These are phyloP conservation scores for Lithophane ornitopus DNA, from an alignment of 2,888 invertebrate genomes.

Conservation along the genomic window DNA sequence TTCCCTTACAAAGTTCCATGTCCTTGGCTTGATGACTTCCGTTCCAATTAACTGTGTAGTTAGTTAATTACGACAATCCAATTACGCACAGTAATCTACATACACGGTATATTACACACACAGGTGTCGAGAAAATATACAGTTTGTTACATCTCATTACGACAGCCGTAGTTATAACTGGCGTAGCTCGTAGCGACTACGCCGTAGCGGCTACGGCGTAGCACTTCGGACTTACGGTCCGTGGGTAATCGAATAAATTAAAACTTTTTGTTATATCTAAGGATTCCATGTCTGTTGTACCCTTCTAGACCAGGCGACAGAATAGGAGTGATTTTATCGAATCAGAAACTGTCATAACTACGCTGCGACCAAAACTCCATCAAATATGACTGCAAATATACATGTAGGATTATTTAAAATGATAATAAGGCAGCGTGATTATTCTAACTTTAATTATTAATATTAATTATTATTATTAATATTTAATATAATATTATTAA, in stretches of 20 bases:
- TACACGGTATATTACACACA: conserved; percentile 24
- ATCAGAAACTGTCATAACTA: background rate
- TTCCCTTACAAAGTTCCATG: background rate
- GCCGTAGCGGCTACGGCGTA: conserved; percentile 48
- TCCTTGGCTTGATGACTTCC: conserved; percentile 43
- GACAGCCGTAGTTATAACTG: conserved; percentile 10
- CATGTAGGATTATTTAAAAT: background rate
- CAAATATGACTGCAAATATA: background rate
- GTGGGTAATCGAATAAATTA: conserved; percentile 20
- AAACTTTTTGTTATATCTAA: conserved; percentile 6
- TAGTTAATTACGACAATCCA: conserved; percentile 21
- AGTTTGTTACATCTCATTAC: conserved; percentile 10
- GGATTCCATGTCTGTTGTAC: background rate
- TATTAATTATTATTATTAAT: no score
- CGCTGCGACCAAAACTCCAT: background rate
- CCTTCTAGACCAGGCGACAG: background rate
- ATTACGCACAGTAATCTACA: conserved; percentile 26
- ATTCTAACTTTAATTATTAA: background rate
- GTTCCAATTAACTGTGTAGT: conserved; percentile 24
- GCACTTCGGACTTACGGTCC: conserved; percentile 18
- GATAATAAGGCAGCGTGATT: background rate
- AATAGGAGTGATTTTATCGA: background rate
- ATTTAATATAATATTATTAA: no score
- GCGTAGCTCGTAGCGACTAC: conserved; percentile 37
- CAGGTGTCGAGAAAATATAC: conserved; percentile 26